These are phyloP conservation scores for Furcifer pardalis DNA, from an alignment of 2,797 vertebrate species.

Conservation along the genomic window DNA sequence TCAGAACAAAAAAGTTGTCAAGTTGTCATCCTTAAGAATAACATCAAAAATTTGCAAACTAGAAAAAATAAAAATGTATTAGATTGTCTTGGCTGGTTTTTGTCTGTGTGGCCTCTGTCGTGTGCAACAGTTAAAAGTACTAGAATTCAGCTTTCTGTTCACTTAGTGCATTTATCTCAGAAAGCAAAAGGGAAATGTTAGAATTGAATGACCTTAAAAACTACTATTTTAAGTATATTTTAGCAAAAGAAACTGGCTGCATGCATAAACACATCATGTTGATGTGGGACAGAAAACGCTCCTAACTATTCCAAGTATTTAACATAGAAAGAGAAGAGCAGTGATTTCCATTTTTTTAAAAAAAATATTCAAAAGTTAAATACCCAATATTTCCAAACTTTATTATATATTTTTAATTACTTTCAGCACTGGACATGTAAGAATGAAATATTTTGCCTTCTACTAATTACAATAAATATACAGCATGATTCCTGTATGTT, in stretches of 20 bases:
- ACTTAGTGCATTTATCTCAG: conserved; percentile 63
- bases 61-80: conserved; percentile 45
- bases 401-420: conserved; percentile 58
- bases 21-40: conserved; percentile 43
- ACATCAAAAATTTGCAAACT: conserved; percentile 43
- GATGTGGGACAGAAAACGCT: conserved; percentile 55
- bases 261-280: conserved; percentile 53
- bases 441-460: conserved; percentile 63
- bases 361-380: conserved; percentile 62
- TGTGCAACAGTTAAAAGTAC: conserved; percentile 33
- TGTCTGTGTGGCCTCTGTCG: conserved; percentile 34
- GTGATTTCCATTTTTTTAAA: conserved; percentile 62
- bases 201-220: conserved; percentile 60
- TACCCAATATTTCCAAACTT: neutral
- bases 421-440: conserved; percentile 54
- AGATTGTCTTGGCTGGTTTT: conserved; percentile 42
- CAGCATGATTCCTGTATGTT: neutral
- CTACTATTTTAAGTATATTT: conserved; percentile 56
- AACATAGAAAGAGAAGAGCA: conserved; percentile 50
- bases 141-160: conserved; percentile 38
- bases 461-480: neutral
- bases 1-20: conserved; percentile 41
- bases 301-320: conserved; percentile 50
- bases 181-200: conserved; percentile 66
- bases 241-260: conserved; percentile 66